phyloP scores from a whole-genome alignment of 2,888 invertebrate genomes.

The Tachina fera region DNA sequence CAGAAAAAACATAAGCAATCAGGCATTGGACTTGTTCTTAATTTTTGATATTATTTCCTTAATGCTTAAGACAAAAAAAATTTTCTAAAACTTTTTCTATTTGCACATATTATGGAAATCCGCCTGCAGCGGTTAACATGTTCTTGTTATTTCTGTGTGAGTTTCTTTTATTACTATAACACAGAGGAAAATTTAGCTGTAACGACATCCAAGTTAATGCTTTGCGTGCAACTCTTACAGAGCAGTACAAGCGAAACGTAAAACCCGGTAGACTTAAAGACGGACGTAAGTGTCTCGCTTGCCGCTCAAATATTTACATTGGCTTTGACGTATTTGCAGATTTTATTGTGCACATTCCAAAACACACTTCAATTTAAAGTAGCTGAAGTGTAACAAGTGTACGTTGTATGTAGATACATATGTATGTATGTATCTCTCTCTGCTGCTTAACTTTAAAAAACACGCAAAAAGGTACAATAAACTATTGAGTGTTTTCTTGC shows the following conservation, averaged over 20 bases:
- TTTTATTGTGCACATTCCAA: constrained; percentile 30
- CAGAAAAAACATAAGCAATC: too few species aligned
- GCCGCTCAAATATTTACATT: constrained; percentile 55
- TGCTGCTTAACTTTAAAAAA: constrained; percentile 19
- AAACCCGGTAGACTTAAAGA: constrained; percentile 56
- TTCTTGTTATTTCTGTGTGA: constrained; percentile 41
- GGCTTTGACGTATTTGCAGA: constrained; percentile 53
- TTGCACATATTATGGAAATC: constrained; percentile 38
- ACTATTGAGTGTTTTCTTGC: constrained; percentile 53
- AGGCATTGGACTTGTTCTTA: too few species aligned
- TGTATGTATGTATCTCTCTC: neutral
- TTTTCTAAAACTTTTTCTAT: neutral
- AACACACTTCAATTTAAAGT: constrained; percentile 23
- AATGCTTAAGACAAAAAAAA: too few species aligned
- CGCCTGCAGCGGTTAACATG: constrained; percentile 31
- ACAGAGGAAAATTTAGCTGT: neutral
- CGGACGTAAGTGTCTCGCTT: constrained; percentile 38
- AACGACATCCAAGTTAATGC: constrained; percentile 28
- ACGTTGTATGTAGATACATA: constrained; percentile 5
- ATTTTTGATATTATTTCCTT: too few species aligned
- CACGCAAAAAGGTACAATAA: constrained; percentile 47
- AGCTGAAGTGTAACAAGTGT: constrained; percentile 46
- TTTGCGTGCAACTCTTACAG: constrained; percentile 47
- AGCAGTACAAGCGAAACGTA: constrained; percentile 5
- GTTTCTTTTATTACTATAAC: neutral